Evolutionary conservation across 2,797 vertebrate species (phyloP), one percentile per base, ranked within the genome.

Genomic region (Chiroxiphia lanceolata): DNA sequence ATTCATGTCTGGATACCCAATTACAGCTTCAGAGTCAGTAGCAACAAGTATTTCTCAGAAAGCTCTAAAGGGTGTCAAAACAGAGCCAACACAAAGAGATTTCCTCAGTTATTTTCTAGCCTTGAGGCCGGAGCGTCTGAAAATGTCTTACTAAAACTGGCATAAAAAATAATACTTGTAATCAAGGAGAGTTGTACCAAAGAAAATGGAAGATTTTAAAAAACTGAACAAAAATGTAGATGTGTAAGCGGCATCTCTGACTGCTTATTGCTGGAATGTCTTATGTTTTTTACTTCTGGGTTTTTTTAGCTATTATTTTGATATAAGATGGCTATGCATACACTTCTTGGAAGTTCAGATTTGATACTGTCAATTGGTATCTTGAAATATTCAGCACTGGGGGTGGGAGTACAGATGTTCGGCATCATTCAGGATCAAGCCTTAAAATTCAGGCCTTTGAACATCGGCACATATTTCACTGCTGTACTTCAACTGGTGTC

Each of bases 31-130:
- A 79, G 47, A 93, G 60, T 84, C 27, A 90, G 70, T 22, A 94
- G 90, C 64, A 96, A 90, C 74, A 94, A 91, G 68, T 54, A 80
- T 71, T 84, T 72, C 67, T 92, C 84, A 83, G 87, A 89, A 91
- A 56, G 61, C 56, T 93, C 31, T 91, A 50, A 89, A 82, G 56
- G 79, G 69, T 93, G 89, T 44, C 71, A 69, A 83, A 82, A 77
- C 63, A 82, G 29, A 89, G 67, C 44, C 77, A 87, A 63, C 65
- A 94, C 59, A 91, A 83, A 88, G 67, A 90, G n/a, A 68, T 70
- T 76, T 93, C 60, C 83, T 64, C 77, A 70, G 67, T 74, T 91
- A 61, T 71, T 83, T 74, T 84, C 42, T 71, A 87, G 81, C 88
- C 88, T 74, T 71, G 74, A 95, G 91, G 88, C 42, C 84, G 78